Base-by-base conservation (phyloP, 2,797 vertebrate genomes). In the Denticeps clupeoides region DNA sequence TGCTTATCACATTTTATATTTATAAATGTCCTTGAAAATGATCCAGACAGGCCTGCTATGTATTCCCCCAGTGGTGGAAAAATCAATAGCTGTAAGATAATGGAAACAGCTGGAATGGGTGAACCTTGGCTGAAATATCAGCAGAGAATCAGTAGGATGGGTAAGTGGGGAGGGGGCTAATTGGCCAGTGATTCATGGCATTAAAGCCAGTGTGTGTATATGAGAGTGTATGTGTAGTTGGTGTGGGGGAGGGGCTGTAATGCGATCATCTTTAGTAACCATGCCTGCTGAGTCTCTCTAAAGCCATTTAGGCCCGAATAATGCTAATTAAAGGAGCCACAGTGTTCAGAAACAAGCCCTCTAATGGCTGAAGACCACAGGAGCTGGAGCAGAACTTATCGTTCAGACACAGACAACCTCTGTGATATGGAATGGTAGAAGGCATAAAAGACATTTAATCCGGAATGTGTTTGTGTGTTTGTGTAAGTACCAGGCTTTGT, bases 71-170 rank as follows among this genome's bases (percentile, higher is more conserved):
- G 62, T 49, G 61, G 51, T 35, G 49, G 55, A 62, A 47, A 51
- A 73, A 81, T 82, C 77, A 72, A 81, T 78, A 71, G 41, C 47
- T 60, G 51, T 45, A 57, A 73, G 74, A 75, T 73, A 70, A 80
- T 77, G 71, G 71, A 64, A 72, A 60, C 59, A 56, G 58, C 65
- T 53, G 53, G 62, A 66, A 65, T 58, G 49, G 55, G 50, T 55
- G 60, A 58, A 49, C 22, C 55, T 61, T 50, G 60, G 63, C n/a
- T 74, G 62, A 70, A 68, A 73, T 70, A 64, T 74, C 49, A 69
- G 60, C 57, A 33, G 35, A 9, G 41, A 9, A 24, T 25, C 24
- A 25, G 24, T 24, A 7, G 24, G 24, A 3, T 41, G 11, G 2
- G n/a, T 3, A 4, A 28, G n/a, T 38, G 42, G 5, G 6, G 12